Evolutionary conservation across 1,140 invertebrate genomes (phyloP).

Genomic region (Caenorhabditis tropicalis): DNA sequence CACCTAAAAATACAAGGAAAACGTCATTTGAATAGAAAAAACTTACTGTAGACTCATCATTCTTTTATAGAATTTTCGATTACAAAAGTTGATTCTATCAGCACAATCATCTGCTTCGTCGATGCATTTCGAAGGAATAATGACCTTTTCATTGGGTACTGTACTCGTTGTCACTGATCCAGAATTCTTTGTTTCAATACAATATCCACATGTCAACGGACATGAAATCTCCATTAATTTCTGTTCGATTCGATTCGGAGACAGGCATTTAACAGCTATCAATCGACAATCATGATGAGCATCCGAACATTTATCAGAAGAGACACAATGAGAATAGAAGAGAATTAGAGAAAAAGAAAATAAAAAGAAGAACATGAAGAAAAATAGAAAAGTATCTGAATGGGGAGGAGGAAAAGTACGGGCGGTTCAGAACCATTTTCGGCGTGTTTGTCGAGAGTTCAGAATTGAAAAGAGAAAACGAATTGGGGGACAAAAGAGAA

Average conservation of each 20-base stretch:
- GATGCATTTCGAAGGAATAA: neutral
- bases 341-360: neutral
- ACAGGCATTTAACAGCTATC: constrained; percentile 1
- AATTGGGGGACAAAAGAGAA: neutral
- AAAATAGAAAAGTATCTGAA: neutral
- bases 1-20: neutral
- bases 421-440: neutral
- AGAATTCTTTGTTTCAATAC: neutral
- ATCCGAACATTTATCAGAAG: constrained; percentile 6
- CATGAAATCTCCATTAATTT: constrained; percentile 22
- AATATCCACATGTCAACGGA: constrained; percentile 16
- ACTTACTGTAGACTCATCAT: constrained; percentile 41
- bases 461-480: neutral
- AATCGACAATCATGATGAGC: constrained; percentile 29
- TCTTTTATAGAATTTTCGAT: constrained; percentile 18
- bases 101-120: constrained; percentile 25
- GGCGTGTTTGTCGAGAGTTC: constrained; percentile 36
- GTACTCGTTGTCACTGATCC: neutral
- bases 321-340: neutral
- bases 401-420: neutral
- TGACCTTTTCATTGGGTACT: neutral
- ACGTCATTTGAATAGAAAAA: neutral
- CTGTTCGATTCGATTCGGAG: constrained; percentile 21
- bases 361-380: neutral
- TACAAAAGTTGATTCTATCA: neutral